Conservation (phyloP, 2,797 vertebrate species). For the Trachurus trachurus region DNA sequence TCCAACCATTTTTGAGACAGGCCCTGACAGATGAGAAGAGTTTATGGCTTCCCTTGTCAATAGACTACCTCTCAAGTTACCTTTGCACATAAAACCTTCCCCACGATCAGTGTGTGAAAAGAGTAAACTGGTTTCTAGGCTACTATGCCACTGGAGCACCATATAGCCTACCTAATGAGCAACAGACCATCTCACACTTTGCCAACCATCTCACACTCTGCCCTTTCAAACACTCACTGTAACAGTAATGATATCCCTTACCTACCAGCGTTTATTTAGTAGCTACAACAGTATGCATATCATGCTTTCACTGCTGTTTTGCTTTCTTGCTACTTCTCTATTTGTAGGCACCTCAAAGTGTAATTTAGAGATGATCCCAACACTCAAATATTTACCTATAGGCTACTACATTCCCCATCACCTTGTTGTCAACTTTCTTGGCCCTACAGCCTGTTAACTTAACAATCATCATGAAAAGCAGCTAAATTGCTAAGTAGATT, state of each 20-base stretch:
- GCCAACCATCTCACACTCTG: background rate
- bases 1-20: constrained; percentile 15
- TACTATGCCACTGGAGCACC: background rate
- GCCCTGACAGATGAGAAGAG: constrained; percentile 29
- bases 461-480: background rate
- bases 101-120: constrained; percentile 1
- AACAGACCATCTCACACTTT: background rate
- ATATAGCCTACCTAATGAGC: constrained; percentile 9
- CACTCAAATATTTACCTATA: background rate
- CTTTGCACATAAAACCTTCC: background rate
- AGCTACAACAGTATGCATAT: background rate
- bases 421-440: background rate
- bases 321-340: background rate
- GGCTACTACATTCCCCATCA: background rate
- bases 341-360: background rate
- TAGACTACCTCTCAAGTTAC: constrained; percentile 26
- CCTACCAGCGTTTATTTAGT: background rate
- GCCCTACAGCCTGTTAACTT: background rate
- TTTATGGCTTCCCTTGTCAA: background rate
- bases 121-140: background rate
- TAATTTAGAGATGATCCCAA: background rate
- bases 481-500: background rate
- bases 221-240: background rate
- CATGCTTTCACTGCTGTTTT: background rate
- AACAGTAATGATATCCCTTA: background rate